Conservation (phyloP, 1,140 invertebrate genomes). For the Leptinotarsa lineolata region DNA sequence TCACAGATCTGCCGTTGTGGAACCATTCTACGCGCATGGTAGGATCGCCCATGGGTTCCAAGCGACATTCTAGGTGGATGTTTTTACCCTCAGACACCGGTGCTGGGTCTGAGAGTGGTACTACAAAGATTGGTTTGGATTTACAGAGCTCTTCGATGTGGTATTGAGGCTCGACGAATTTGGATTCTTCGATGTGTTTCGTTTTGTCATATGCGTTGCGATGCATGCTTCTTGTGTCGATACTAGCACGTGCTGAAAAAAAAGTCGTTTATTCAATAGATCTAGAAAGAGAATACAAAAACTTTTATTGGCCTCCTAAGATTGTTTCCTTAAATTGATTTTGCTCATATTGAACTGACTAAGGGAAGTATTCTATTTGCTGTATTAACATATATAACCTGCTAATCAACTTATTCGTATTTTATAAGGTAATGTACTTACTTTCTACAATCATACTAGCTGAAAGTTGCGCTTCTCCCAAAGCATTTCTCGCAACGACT, state of each 20-base stretch:
- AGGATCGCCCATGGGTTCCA: conserved; percentile 94
- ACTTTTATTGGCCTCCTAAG: no score
- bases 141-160: conserved; percentile 92
- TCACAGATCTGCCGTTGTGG: conserved; percentile 86
- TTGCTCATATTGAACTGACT: no score
- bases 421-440: conserved; percentile 59
- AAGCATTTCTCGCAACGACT: conserved; percentile 84
- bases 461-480: conserved; percentile 81
- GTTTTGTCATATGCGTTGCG: conserved; percentile 84
- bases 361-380: no score
- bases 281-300: no score
- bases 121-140: conserved; percentile 88
- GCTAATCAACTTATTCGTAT: no score
- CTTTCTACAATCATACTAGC: conserved; percentile 86
- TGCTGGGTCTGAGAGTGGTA: conserved; percentile 79
- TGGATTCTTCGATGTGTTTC: conserved; percentile 80
- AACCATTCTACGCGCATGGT: conserved; percentile 96
- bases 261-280: conserved; percentile 11
- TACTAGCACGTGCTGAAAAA: conserved; percentile 73
- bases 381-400: no score
- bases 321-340: no score
- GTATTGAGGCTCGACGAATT: conserved; percentile 85
- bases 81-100: conserved; percentile 89
- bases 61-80: conserved; percentile 85
- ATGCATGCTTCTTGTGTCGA: conserved; percentile 88